These are phyloP conservation scores for Speoplatyrhinus poulsoni DNA, from an alignment of 2,113 vertebrate species.

Conservation along the genomic window DNA sequence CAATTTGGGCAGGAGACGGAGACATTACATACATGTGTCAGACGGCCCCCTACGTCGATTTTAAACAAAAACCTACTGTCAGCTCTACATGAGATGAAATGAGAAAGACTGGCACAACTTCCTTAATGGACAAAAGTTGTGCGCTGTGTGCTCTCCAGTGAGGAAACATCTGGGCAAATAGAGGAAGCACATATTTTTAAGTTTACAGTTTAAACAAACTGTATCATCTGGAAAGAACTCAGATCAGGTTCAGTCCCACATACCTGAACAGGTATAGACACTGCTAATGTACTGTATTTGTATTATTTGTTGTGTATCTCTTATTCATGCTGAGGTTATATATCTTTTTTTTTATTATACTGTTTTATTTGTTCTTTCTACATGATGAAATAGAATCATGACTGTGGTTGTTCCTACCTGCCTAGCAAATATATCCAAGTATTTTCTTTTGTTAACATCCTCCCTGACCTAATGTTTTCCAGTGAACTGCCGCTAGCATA, in stretches of 20 bases:
- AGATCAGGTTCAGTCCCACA: slow-evolving; percentile 18
- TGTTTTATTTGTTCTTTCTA: neutral
- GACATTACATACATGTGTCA: slow-evolving; percentile 46
- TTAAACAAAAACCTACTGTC: slow-evolving; percentile 49
- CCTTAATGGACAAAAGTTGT: slow-evolving; percentile 45
- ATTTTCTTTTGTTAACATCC: slow-evolving; percentile 69
- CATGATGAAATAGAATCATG: slow-evolving; percentile 37
- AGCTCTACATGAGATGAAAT: slow-evolving; percentile 38
- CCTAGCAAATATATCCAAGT: slow-evolving; percentile 33
- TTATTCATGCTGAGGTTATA: slow-evolving; percentile 10
- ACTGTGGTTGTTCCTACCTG: slow-evolving; percentile 54
- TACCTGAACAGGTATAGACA: slow-evolving; percentile 20
- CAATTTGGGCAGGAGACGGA: slow-evolving; percentile 12
- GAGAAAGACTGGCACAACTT: slow-evolving; percentile 41
- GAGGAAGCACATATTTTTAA: slow-evolving; percentile 50
- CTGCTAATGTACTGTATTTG: neutral
- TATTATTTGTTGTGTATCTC: neutral
- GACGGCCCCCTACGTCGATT: slow-evolving; percentile 33
- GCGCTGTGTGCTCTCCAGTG: slow-evolving; percentile 32
- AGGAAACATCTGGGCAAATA: slow-evolving; percentile 74
- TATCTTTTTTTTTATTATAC: neutral
- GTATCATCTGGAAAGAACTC: slow-evolving; percentile 30
- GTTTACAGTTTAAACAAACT: slow-evolving; percentile 35
- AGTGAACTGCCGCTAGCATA: slow-evolving; percentile 50
- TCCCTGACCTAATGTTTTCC: slow-evolving; percentile 80